These are phyloP conservation scores for Apolygus lucorum DNA, from an alignment of 1,140 invertebrate genomes.

Conservation along the genomic window DNA sequence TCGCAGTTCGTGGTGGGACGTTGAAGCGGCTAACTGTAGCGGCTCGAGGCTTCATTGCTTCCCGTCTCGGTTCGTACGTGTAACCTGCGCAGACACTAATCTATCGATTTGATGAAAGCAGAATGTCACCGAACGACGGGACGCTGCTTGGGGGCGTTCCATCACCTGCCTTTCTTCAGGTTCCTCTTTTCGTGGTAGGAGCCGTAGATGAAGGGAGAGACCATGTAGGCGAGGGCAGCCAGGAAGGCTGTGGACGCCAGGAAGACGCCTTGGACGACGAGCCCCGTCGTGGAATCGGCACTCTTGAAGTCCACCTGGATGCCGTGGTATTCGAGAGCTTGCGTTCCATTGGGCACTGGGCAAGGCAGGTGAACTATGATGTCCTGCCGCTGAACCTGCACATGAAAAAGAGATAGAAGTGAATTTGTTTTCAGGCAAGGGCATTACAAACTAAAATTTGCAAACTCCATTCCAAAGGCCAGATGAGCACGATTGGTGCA, in stretches of 20 bases:
- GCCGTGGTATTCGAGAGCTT: constrained; percentile 46
- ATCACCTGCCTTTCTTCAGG: constrained; percentile 1
- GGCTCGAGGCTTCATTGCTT: no score
- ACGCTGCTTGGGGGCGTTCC: no score
- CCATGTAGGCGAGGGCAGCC: not conserved
- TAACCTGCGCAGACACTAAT: no score
- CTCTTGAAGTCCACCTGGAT: constrained; percentile 24
- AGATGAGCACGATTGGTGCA: no score
- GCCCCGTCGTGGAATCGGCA: not conserved
- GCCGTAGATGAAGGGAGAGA: not conserved
- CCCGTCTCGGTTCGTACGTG: no score
- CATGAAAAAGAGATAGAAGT: constrained; percentile 26
- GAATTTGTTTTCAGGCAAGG: no score
- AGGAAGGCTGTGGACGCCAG: not conserved
- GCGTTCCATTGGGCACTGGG: constrained; percentile 62
- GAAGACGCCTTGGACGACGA: not conserved
- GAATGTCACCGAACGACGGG: no score
- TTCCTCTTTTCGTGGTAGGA: constrained; percentile 3
- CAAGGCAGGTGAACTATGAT: constrained; percentile 72
- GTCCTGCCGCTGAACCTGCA: constrained; percentile 64
- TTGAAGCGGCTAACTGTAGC: no score
- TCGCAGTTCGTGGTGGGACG: no score
- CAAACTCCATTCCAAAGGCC: no score
- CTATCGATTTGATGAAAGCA: no score
- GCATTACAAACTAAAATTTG: no score